Evolutionary conservation across 2,888 invertebrate genomes (phyloP).

Genomic region (Gandaritis pyraliata): DNA sequence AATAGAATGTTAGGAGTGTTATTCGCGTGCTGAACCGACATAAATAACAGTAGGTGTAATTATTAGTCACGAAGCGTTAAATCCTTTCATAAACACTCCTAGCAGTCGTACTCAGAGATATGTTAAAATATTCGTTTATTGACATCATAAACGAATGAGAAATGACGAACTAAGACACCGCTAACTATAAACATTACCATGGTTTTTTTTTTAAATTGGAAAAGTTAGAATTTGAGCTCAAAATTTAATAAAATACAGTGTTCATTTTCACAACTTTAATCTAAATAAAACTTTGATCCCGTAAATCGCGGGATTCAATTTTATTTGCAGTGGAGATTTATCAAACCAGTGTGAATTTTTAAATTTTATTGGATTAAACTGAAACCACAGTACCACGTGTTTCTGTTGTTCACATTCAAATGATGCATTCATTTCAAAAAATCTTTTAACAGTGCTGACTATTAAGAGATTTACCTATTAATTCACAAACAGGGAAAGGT

Average conservation of each 20-base stretch:
- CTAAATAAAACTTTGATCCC: constrained; percentile 22
- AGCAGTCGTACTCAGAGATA: background rate
- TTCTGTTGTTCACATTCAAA: background rate
- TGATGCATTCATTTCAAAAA: too few relatives aligned
- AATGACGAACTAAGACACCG: too few relatives aligned
- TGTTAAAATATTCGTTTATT: too few relatives aligned
- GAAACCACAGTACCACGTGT: background rate
- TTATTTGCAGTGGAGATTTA: constrained; percentile 18
- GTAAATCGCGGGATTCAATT: constrained; percentile 22
- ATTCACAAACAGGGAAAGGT: background rate
- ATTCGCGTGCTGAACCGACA: constrained; percentile 31
- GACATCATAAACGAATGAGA: too few relatives aligned
- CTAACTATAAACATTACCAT: too few relatives aligned
- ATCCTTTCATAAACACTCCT: constrained; percentile 32
- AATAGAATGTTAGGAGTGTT: background rate
- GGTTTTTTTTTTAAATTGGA: too few relatives aligned
- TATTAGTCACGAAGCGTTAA: constrained; percentile 35
- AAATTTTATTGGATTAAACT: constrained; percentile 3
- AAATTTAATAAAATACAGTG: constrained; percentile 7
- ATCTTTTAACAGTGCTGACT: too few relatives aligned
- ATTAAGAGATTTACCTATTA: background rate
- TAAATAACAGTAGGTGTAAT: constrained; percentile 32
- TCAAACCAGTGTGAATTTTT: constrained; percentile 20
- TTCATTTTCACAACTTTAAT: constrained; percentile 19
- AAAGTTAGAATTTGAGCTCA: too few relatives aligned